Evolutionary conservation across 1,140 invertebrate genomes (phyloP), one percentile per base, ranked within the genome.

Genomic region (Trissolcus basalis): DNA sequence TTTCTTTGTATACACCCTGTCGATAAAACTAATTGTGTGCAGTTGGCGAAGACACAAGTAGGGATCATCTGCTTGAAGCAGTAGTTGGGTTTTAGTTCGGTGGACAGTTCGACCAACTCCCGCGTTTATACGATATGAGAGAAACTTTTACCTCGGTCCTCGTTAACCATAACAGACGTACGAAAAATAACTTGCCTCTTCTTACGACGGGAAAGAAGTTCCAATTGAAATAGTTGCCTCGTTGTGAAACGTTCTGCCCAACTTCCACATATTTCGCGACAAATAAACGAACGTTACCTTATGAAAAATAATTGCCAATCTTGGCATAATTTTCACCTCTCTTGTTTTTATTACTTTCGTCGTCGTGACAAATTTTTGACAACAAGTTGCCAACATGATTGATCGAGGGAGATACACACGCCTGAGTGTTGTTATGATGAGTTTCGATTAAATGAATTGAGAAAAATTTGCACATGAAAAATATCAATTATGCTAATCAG

Each of bases 21-120:
- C 72, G 72, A 75, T 75, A 64, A 75, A 75, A 69, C 72, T 75
- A 75, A 75, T 75, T 69, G 72, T 60, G 64, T 75, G 72, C 64
- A 69, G 72, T 75, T 69, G 65, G 56, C 69, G 48, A 19, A 75
- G 64, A 75, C 64, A 75, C 72, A 69, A 65, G 65, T 65, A 75
- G 59, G 72, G 72, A 75, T 75, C 72, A 69, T 75, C 65, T 69
- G 72, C 72, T 75, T 48, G 53, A 55, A 65, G 72, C 72, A 54
- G 65, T 64, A 49, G 59, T 60, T 45, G 59, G 43, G 48, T 55
- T 69, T 59, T 69, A 69, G 64, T 69, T 59, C 39, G 72, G 43
- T 12, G 65, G 72, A 69, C 65, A 69, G 72, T 59, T 75, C 72
- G 51, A 69, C 58, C 19, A 53, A 69, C 58, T 59, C 39, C 15